These are phyloP conservation scores for Anolis carolinensis DNA, from an alignment of 2,113 vertebrate species.

Conservation along the genomic window DNA sequence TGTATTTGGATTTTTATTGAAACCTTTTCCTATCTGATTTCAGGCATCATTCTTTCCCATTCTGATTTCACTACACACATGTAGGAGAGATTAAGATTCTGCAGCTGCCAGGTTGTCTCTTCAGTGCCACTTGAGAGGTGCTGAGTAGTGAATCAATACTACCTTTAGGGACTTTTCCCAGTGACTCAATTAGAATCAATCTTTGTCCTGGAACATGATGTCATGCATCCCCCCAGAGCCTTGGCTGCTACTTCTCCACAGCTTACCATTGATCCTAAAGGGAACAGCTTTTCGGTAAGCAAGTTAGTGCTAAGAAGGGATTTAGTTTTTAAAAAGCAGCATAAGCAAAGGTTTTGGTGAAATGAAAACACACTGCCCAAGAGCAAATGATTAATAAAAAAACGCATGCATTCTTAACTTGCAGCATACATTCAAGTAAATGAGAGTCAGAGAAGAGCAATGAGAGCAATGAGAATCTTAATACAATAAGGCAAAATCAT, in stretches of 20 bases:
- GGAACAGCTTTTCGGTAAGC: neutral
- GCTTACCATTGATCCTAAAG: neutral
- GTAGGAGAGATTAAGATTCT: neutral
- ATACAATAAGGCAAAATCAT: neutral
- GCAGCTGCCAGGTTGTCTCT: neutral
- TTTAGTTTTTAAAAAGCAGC: neutral
- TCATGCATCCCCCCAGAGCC: neutral
- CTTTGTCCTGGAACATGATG: neutral
- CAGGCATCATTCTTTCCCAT: neutral
- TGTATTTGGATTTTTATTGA: neutral
- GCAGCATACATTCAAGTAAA: neutral
- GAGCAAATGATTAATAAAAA: neutral
- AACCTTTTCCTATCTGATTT: neutral
- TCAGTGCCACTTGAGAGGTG: neutral
- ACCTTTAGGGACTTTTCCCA: neutral
- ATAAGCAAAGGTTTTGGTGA: neutral
- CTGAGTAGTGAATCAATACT: conserved; percentile 8
- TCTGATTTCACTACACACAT: neutral
- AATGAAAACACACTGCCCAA: neutral
- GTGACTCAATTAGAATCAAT: neutral
- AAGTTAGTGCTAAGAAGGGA: neutral
- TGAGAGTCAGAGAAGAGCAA: no score
- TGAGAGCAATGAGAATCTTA: no score
- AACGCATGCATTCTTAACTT: neutral
- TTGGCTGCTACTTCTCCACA: neutral